Evolutionary conservation across 2,888 invertebrate genomes (phyloP).

Genomic region (Panopea generosa): DNA sequence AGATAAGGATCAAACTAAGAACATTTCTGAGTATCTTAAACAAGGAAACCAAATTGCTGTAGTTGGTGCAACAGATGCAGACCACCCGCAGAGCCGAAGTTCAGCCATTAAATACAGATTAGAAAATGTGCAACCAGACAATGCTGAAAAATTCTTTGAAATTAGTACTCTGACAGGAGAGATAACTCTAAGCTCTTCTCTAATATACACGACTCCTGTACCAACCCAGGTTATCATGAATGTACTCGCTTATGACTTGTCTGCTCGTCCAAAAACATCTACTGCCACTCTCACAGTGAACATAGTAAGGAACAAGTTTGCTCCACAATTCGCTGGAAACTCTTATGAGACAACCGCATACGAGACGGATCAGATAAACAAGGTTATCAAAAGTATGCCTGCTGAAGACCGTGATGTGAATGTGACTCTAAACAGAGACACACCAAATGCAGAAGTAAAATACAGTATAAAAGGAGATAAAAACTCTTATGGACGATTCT

Average conservation of each 20-base stretch:
- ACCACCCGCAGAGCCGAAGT: conserved; percentile 53
- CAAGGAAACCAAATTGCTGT: conserved; percentile 11
- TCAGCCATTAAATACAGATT: conserved; percentile 58
- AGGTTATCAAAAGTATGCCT: conserved; percentile 20
- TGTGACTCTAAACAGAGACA: conserved; percentile 58
- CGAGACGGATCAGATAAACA: conserved; percentile 36
- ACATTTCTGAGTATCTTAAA: conserved; percentile 65
- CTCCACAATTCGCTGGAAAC: conserved; percentile 48
- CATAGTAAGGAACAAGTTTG: conserved; percentile 62
- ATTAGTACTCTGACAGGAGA: conserved; percentile 66
- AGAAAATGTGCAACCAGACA: conserved; percentile 12
- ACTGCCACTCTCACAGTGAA: conserved; percentile 48
- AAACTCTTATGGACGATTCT: conserved; percentile 55
- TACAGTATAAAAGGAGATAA: conserved; percentile 43
- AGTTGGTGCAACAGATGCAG: conserved; percentile 65
- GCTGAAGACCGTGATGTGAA: conserved; percentile 63
- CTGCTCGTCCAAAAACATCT: conserved; percentile 56
- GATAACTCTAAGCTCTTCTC: conserved; percentile 58
- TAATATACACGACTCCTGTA: conserved; percentile 23
- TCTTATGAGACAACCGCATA: conserved; percentile 28
- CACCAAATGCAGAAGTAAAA: conserved; percentile 69
- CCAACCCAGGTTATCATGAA: conserved; percentile 26
- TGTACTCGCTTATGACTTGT: conserved; percentile 62
- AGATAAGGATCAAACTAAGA: conserved; percentile 34
- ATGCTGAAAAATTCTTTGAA: conserved; percentile 55